These are phyloP conservation scores for Tinea trinotella DNA, from an alignment of 2,888 invertebrate genomes.

Conservation along the genomic window DNA sequence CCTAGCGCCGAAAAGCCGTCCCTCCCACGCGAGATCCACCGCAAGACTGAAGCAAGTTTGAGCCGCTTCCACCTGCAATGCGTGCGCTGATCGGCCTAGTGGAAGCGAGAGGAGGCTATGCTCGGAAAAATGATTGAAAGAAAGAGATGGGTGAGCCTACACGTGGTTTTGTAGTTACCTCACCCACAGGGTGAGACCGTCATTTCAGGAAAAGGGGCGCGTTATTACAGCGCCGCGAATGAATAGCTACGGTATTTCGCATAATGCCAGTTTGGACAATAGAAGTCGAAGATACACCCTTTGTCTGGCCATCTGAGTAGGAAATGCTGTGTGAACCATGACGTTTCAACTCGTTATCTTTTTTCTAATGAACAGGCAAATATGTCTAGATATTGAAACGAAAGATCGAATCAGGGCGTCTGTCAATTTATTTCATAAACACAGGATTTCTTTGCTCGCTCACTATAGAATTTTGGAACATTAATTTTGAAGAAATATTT, in stretches of 20 bases:
- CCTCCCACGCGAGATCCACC: slow-evolving; percentile 42
- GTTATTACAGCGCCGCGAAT: slow-evolving; percentile 30
- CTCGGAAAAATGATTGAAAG: slow-evolving; percentile 23
- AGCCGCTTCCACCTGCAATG: slow-evolving; percentile 62
- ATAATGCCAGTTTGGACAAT: slow-evolving; percentile 51
- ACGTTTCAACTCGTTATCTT: slow-evolving; percentile 3
- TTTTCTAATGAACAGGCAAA: slow-evolving; percentile 6
- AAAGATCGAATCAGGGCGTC: background rate
- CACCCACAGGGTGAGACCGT: slow-evolving; percentile 39
- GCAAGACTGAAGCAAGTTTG: slow-evolving; percentile 44
- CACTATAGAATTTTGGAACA: no score
- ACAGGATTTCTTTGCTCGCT: background rate
- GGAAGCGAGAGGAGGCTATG: slow-evolving; percentile 34
- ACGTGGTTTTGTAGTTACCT: slow-evolving; percentile 47
- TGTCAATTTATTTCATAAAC: background rate
- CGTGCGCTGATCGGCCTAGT: slow-evolving; percentile 58
- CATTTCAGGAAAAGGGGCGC: slow-evolving; percentile 55
- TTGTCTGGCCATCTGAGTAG: slow-evolving; percentile 1
- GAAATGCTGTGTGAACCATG: slow-evolving; percentile 17
- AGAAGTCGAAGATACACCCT: slow-evolving; percentile 23
- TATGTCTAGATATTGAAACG: background rate
- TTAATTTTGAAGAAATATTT: no score
- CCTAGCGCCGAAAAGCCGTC: slow-evolving; percentile 31
- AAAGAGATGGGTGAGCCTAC: slow-evolving; percentile 40
- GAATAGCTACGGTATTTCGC: slow-evolving; percentile 35